phyloP scores from a whole-genome alignment of 2,113 vertebrate genomes.

The Emberiza fucata region DNA sequence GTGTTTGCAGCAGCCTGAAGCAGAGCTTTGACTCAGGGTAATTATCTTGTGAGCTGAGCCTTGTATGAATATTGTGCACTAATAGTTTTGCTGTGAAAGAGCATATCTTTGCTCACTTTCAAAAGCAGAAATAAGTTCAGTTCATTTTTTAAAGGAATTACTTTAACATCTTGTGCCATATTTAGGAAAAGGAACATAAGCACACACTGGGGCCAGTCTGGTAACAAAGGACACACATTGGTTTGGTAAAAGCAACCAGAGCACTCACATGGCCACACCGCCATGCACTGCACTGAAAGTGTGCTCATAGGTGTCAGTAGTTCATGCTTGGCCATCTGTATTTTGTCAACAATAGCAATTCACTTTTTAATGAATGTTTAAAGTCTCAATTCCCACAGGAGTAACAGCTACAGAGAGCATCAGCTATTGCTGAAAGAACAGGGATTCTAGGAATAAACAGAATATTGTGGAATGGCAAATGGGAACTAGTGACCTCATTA shows the following conservation, averaged over 20 bases:
- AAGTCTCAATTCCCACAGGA: conserved; percentile 46
- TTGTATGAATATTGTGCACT: background rate
- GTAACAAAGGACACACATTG: background rate
- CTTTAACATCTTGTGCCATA: background rate
- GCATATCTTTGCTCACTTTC: background rate
- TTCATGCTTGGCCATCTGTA: conserved; percentile 57
- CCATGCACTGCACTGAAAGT: background rate
- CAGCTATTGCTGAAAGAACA: conserved; percentile 61
- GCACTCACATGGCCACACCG: background rate
- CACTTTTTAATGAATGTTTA: conserved; percentile 68
- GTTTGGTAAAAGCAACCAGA: background rate
- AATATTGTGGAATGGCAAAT: conserved; percentile 48
- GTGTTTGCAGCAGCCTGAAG: background rate
- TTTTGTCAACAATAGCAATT: conserved; percentile 68
- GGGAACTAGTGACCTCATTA: conserved; percentile 57
- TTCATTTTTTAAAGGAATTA: conserved; percentile 17
- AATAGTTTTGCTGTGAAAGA: background rate
- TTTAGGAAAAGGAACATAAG: background rate
- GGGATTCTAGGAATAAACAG: conserved; percentile 55
- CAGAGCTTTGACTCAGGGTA: background rate
- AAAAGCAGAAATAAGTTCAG: background rate
- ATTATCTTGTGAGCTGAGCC: conserved; percentile 12
- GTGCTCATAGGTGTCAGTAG: conserved; percentile 29
- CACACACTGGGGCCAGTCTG: background rate
- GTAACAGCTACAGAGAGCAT: conserved; percentile 54